Conservation (phyloP, 2,888 invertebrate species). For the Synergus japonicus region DNA sequence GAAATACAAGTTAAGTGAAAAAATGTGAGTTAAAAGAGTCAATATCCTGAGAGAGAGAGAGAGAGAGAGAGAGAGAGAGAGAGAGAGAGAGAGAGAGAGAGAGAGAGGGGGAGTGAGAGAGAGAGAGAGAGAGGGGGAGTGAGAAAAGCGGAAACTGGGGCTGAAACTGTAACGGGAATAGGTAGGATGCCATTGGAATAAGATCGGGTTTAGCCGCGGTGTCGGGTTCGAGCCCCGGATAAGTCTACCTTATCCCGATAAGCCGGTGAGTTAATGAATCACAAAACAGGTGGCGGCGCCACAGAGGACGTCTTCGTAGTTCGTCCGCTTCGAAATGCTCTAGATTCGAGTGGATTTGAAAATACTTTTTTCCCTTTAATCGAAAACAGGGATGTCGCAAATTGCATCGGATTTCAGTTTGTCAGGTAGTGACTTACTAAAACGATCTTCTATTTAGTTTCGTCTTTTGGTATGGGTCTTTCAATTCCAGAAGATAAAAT, state of each 20-base stretch:
- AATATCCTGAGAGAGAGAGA: slow-evolving; percentile 11
- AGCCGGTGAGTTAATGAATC: slow-evolving; percentile 78
- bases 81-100: slow-evolving; percentile 42
- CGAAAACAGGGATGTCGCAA: slow-evolving; percentile 19
- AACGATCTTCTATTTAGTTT: background rate
- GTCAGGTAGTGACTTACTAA: background rate
- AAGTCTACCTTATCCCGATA: slow-evolving; percentile 78
- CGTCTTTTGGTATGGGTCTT: background rate
- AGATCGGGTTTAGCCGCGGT: slow-evolving; percentile 77
- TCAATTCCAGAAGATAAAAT: background rate
- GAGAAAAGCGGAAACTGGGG: slow-evolving; percentile 46
- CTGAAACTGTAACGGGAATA: slow-evolving; percentile 66
- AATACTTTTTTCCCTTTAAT: slow-evolving; percentile 26
- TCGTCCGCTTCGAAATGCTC: slow-evolving; percentile 54
- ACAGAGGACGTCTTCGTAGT: slow-evolving; percentile 65
- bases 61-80: background rate
- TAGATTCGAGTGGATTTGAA: slow-evolving; percentile 51
- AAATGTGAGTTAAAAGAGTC: slow-evolving; percentile 24
- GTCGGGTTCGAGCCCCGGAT: slow-evolving; percentile 77
- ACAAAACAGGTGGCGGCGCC: slow-evolving; percentile 77
- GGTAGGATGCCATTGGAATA: slow-evolving; percentile 76
- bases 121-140: background rate
- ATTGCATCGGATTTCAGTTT: slow-evolving; percentile 28
- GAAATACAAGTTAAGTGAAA: background rate
- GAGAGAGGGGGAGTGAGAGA: slow-evolving; percentile 41